Percentiles rank a stretch among this genome's conserved stretches.
Conservation (phyloP, 2,797 vertebrate genomes). For the Staurois parvus region DNA sequence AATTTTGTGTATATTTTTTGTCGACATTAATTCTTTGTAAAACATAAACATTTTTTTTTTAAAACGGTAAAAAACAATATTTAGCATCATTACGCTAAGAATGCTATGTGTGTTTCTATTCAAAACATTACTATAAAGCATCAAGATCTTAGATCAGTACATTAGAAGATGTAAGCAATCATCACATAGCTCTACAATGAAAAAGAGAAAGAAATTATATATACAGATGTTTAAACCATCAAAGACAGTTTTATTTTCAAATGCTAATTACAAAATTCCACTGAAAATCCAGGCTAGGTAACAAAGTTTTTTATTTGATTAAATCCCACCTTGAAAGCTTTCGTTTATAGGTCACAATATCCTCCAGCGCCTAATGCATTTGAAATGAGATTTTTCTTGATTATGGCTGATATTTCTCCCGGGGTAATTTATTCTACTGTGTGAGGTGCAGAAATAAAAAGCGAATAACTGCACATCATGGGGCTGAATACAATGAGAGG, state of each 20-base stretch:
- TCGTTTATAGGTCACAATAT: conserved; percentile 1
- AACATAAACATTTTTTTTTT: too few species aligned
- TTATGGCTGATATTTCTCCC: not conserved
- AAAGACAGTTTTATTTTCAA: not conserved
- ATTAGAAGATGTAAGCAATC: not conserved
- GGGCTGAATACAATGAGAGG: not conserved
- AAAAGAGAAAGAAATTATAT: not conserved
- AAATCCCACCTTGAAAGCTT: not conserved
- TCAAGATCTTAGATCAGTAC: too few species aligned
- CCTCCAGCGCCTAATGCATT: conserved; percentile 4
- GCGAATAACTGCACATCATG: not conserved
- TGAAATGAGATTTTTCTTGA: conserved; percentile 4
- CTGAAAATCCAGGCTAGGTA: not conserved
- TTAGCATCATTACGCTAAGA: too few species aligned
- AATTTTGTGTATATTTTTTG: too few species aligned
- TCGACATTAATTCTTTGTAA: too few species aligned
- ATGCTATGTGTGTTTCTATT: too few species aligned
- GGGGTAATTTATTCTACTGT: not conserved
- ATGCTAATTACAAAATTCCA: not conserved
- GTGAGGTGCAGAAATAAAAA: not conserved
- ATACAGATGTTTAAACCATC: too few species aligned
- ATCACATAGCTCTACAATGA: not conserved
- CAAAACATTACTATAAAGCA: too few species aligned
- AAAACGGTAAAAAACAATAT: too few species aligned
- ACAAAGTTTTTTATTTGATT: not conserved